Percentiles rank a stretch among this genome's conserved stretches.
These are phyloP conservation scores for Pseudochirops corinnae DNA, from an alignment of 2,797 vertebrate genomes.

Conservation along the genomic window DNA sequence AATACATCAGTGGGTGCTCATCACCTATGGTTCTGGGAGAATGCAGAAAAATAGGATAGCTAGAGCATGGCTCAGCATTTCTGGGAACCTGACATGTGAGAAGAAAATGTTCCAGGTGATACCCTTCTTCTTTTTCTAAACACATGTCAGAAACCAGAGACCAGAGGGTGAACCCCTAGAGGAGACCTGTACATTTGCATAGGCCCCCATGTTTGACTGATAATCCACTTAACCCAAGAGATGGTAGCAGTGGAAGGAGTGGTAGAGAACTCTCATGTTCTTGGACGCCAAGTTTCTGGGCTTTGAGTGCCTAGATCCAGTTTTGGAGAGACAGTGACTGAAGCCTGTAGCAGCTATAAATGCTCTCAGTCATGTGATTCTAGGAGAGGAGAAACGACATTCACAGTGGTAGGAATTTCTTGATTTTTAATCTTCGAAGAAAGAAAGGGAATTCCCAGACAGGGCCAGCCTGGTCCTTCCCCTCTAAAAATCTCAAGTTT, in stretches of 20 bases:
- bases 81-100: neutral
- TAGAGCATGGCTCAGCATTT: neutral
- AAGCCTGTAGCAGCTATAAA: neutral
- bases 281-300: neutral
- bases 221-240: neutral
- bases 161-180: neutral
- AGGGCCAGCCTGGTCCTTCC: no score
- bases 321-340: neutral
- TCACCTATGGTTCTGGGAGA: neutral
- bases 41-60: neutral
- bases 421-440: neutral
- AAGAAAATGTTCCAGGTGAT: neutral
- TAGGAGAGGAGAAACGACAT: neutral
- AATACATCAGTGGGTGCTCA: neutral
- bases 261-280: neutral
- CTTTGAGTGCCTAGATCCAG: neutral
- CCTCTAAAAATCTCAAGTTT: neutral
- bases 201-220: neutral
- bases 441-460: neutral
- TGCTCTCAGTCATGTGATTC: neutral
- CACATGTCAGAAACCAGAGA: neutral
- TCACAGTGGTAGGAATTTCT: neutral
- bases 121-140: neutral
- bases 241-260: neutral
- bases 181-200: neutral